These are phyloP conservation scores for Sebastes oblongus DNA, from an alignment of 2,797 vertebrate species.

Conservation along the genomic window DNA sequence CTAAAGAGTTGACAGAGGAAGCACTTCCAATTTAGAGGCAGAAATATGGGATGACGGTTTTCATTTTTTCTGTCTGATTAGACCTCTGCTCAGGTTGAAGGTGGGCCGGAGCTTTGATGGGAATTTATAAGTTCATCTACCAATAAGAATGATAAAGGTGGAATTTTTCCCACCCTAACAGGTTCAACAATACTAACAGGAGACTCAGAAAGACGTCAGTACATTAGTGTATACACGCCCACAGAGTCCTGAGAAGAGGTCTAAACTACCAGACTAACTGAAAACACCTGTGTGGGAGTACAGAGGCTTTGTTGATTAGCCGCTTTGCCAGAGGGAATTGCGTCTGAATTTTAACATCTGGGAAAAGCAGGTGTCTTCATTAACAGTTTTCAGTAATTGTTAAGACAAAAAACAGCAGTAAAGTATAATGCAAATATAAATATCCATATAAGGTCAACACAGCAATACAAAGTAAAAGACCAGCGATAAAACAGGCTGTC, in stretches of 20 bases:
- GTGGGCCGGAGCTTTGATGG: too few relatives aligned
- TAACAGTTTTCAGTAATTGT: background rate
- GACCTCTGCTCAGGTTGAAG: background rate
- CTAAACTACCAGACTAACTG: background rate
- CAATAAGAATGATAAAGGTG: too few relatives aligned
- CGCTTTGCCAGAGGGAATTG: background rate
- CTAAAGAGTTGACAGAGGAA: background rate
- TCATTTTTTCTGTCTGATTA: accelerated
- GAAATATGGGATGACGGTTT: background rate
- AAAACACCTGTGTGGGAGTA: background rate
- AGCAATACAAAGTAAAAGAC: background rate
- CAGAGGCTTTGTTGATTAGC: background rate
- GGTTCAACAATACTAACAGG: too few relatives aligned
- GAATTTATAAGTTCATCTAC: too few relatives aligned
- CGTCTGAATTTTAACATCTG: background rate
- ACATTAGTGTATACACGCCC: too few relatives aligned
- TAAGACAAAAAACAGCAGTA: background rate
- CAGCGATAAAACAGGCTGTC: too few relatives aligned
- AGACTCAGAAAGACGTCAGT: too few relatives aligned
- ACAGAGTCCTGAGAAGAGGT: background rate
- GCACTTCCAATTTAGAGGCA: background rate
- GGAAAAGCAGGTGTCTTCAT: background rate
- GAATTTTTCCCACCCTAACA: too few relatives aligned
- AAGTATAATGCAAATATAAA: background rate
- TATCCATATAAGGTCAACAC: background rate